A percentile compares a stretch with the other conserved stretches of the same genome.
Evolutionary conservation across 2,113 vertebrate genomes (phyloP).

Genomic region (Cynopterus brachyotis): DNA sequence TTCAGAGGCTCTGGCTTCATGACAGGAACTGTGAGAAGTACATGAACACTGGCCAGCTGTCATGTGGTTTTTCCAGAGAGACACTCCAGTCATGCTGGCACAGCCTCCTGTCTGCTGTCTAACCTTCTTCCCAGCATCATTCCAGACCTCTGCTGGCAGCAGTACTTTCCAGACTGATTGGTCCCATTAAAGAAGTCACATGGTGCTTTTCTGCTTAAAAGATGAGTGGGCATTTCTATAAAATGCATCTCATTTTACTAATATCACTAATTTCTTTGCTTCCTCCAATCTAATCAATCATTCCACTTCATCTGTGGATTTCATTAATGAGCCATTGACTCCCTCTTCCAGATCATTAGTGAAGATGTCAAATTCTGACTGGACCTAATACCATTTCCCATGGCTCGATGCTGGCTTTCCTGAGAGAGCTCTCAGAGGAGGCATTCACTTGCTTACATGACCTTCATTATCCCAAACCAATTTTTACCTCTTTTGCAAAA

Average conservation of each 20-base stretch:
- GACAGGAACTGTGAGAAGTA: not conserved
- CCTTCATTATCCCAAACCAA: not conserved
- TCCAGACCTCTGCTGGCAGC: not conserved
- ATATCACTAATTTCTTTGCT: constrained; percentile 3
- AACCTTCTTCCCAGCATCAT: not conserved
- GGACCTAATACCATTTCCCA: not conserved
- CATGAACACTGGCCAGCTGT: not conserved
- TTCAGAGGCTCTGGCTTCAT: not conserved
- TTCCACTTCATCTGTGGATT: constrained; percentile 3
- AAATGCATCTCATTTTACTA: constrained; percentile 22
- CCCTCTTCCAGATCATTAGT: not conserved
- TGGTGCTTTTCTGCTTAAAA: not conserved
- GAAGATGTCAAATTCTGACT: constrained; percentile 31
- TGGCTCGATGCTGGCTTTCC: not conserved
- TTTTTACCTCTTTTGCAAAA: constrained; percentile 24
- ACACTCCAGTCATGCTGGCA: not conserved
- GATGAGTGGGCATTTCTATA: not conserved
- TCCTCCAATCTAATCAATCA: constrained; percentile 33
- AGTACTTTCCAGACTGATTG: not conserved
- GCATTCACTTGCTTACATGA: not conserved
- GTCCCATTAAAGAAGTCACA: constrained; percentile 1
- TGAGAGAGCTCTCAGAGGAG: not conserved
- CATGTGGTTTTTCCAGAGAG: not conserved
- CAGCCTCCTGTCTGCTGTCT: not conserved
- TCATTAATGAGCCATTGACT: constrained; percentile 44